phyloP scores from a whole-genome alignment of 1,140 invertebrate species.

The Trissolcus basalis region DNA sequence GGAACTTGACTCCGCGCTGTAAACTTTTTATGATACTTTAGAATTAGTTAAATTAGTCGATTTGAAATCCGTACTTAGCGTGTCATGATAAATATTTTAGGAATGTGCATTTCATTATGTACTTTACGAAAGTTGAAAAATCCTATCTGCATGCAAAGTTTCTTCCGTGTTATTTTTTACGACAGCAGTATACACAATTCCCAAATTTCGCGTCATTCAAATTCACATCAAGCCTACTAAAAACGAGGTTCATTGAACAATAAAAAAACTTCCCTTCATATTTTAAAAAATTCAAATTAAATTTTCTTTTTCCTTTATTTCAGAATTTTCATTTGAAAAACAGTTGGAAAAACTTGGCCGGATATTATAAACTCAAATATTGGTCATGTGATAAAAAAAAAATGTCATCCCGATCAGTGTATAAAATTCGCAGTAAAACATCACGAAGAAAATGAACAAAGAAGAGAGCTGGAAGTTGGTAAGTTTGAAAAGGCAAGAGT shows the following conservation, averaged over 20 bases:
- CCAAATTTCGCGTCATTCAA: neutral
- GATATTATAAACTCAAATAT: too few relatives aligned
- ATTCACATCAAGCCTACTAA: neutral
- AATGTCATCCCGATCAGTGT: too few relatives aligned
- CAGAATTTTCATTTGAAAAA: too few relatives aligned
- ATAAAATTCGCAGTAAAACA: neutral
- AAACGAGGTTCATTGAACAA: too few relatives aligned
- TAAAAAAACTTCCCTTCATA: too few relatives aligned
- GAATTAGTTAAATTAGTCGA: conserved; percentile 34
- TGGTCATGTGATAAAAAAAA: too few relatives aligned
- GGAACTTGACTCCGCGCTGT: neutral
- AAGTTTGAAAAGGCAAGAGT: conserved; percentile 44
- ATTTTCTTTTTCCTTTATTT: too few relatives aligned
- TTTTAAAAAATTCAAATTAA: too few relatives aligned
- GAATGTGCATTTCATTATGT: conserved; percentile 44
- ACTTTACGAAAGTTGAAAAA: conserved; percentile 16
- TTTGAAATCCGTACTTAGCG: conserved; percentile 34
- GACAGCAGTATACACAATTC: conserved; percentile 4
- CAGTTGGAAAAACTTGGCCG: too few relatives aligned
- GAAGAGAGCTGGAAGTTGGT: conserved; percentile 29
- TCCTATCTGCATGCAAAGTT: conserved; percentile 31
- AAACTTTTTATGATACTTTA: conserved; percentile 6
- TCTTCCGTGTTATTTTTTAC: conserved; percentile 26
- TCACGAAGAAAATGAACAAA: conserved; percentile 29
- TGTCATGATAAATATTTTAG: conserved; percentile 41